A percentile compares a stretch with the other conserved stretches of the same genome.
These are phyloP conservation scores for Xyliphius kryptos DNA, from an alignment of 2,113 vertebrate genomes.

Conservation along the genomic window DNA sequence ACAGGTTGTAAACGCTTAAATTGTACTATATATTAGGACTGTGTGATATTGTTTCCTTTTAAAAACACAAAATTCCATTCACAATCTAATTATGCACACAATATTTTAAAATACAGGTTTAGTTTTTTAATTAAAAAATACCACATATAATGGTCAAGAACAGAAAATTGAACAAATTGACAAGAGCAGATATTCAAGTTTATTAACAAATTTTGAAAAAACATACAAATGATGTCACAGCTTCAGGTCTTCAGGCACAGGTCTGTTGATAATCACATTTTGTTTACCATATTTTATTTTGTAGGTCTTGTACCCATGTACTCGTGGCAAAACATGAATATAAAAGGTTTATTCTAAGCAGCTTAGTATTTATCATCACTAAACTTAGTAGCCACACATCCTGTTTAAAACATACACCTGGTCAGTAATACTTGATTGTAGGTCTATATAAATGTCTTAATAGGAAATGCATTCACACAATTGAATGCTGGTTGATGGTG, in stretches of 20 bases:
- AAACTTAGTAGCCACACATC: constrained; percentile 1
- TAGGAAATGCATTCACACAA: neutral
- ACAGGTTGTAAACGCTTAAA: too few species aligned
- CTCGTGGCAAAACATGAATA: constrained; percentile 40
- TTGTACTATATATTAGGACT: too few species aligned
- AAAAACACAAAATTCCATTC: too few species aligned
- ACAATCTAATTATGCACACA: too few species aligned
- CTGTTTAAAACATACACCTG: constrained; percentile 13
- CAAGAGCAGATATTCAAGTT: constrained; percentile 58
- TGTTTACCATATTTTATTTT: constrained; percentile 51
- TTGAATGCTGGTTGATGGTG: constrained; percentile 8
- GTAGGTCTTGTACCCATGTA: constrained; percentile 52
- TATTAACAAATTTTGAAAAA: constrained; percentile 75
- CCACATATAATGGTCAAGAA: too few species aligned
- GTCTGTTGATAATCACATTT: constrained; percentile 57
- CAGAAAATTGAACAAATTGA: neutral
- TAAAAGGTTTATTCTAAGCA: constrained; percentile 37
- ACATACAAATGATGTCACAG: constrained; percentile 75
- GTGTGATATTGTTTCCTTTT: too few species aligned
- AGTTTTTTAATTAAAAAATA: too few species aligned
- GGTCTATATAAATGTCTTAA: neutral
- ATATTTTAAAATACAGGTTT: too few species aligned
- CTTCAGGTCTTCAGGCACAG: constrained; percentile 76
- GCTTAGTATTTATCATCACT: constrained; percentile 6
- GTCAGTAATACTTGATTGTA: neutral